These are phyloP conservation scores for Sternotherus odoratus DNA, from an alignment of 2,797 vertebrate species.

Conservation along the genomic window DNA sequence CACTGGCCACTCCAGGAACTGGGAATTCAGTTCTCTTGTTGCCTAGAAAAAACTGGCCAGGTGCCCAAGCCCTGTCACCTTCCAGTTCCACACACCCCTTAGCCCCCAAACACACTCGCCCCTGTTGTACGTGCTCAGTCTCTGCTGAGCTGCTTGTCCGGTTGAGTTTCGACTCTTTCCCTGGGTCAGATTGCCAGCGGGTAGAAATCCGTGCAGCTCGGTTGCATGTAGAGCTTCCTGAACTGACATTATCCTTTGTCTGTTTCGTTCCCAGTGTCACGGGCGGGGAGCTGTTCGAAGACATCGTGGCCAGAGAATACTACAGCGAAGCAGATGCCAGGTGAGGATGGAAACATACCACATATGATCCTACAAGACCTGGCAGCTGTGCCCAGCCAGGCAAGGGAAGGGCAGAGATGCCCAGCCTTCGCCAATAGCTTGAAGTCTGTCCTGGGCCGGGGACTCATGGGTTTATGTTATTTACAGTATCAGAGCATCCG, in stretches of 20 bases:
- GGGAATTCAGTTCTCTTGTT: background rate
- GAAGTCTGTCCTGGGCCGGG: background rate
- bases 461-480: background rate
- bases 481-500: background rate
- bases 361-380: background rate
- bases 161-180: background rate
- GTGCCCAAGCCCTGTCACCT: background rate
- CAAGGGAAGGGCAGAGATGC: background rate
- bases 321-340: slow-evolving; percentile 98
- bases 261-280: slow-evolving; percentile 86
- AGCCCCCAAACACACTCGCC: background rate
- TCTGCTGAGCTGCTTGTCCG: background rate
- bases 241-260: background rate
- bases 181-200: background rate
- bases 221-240: rapidly evolving
- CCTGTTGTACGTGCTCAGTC: background rate
- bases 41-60: background rate
- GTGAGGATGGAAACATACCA: slow-evolving; percentile 71
- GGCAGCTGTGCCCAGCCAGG: background rate
- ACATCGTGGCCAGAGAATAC: slow-evolving; percentile 97
- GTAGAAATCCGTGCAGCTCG: background rate
- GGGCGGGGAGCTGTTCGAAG: slow-evolving; percentile 95
- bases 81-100: background rate
- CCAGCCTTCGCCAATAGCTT: background rate
- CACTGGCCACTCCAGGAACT: background rate